phyloP scores from a whole-genome alignment of 1,140 invertebrate genomes.

The Neodiprion lecontei region DNA sequence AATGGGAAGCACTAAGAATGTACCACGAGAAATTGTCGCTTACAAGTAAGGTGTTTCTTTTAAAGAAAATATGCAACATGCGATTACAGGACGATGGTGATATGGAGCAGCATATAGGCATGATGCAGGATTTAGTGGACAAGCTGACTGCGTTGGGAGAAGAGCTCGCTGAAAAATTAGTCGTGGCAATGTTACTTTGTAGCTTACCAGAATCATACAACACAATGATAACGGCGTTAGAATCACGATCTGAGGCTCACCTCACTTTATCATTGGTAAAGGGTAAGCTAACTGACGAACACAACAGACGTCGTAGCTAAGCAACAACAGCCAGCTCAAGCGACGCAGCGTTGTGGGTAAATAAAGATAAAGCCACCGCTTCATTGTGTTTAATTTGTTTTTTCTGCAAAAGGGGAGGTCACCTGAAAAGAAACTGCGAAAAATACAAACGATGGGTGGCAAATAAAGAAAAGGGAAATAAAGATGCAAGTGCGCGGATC shows the following conservation, averaged over 20 bases:
- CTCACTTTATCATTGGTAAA: conserved; percentile 22
- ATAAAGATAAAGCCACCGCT: conserved; percentile 6
- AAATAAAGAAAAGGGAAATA: conserved; percentile 1
- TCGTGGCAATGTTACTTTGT: conserved; percentile 22
- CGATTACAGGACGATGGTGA: too few species aligned
- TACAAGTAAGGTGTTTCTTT: conserved; percentile 21
- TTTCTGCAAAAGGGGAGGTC: not conserved
- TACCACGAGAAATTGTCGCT: conserved; percentile 29
- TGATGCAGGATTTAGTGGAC: not conserved
- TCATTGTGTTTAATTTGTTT: not conserved
- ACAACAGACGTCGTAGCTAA: conserved; percentile 9
- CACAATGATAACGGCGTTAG: conserved; percentile 28
- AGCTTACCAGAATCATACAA: conserved; percentile 28
- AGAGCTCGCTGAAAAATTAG: conserved; percentile 22
- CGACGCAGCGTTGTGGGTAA: conserved; percentile 11
- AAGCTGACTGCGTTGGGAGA: conserved; percentile 24
- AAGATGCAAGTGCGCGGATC: not conserved
- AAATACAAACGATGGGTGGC: conserved; percentile 8
- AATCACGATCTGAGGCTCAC: conserved; percentile 21
- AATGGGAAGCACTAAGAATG: conserved; percentile 22
- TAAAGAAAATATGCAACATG: too few species aligned
- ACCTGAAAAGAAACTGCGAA: not conserved
- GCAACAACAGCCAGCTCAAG: not conserved
- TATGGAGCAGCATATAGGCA: too few species aligned
- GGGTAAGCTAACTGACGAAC: conserved; percentile 10